Percentiles rank a stretch among this genome's conserved stretches.
These are phyloP conservation scores for Sipha flava DNA, from an alignment of 1,140 invertebrate genomes.

Conservation along the genomic window DNA sequence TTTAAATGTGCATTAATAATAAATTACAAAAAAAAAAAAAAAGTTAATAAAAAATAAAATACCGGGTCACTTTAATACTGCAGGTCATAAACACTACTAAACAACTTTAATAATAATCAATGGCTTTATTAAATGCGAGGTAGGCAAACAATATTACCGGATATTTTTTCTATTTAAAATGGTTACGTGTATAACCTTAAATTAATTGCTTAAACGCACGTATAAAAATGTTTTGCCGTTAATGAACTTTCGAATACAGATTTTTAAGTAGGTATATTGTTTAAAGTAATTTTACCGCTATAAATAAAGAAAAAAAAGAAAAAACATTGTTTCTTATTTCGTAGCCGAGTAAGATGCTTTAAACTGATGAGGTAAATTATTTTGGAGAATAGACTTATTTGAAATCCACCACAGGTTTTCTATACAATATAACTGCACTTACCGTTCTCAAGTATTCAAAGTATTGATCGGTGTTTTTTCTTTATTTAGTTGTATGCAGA, in stretches of 20 bases:
- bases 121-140: conserved; percentile 17
- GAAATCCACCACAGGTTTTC: too few species aligned
- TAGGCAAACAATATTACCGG: background rate
- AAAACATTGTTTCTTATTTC: too few species aligned
- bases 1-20: conserved; percentile 27
- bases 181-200: background rate
- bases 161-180: background rate
- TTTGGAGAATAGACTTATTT: too few species aligned
- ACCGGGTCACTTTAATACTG: background rate
- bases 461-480: too few species aligned
- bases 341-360: background rate
- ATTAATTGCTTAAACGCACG: conserved; percentile 2
- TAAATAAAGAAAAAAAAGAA: background rate
- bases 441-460: too few species aligned
- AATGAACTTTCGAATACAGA: background rate
- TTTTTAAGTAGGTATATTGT: background rate
- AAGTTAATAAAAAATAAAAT: too few species aligned
- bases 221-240: background rate
- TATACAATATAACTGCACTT: too few species aligned
- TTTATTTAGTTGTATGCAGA: too few species aligned
- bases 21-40: background rate
- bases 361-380: too few species aligned
- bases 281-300: background rate
- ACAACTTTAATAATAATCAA: conserved; percentile 17
- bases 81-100: conserved; percentile 6